These are phyloP conservation scores for Cyphomyrus plagiostoma DNA, from an alignment of 2,113 vertebrate genomes.

Conservation along the genomic window DNA sequence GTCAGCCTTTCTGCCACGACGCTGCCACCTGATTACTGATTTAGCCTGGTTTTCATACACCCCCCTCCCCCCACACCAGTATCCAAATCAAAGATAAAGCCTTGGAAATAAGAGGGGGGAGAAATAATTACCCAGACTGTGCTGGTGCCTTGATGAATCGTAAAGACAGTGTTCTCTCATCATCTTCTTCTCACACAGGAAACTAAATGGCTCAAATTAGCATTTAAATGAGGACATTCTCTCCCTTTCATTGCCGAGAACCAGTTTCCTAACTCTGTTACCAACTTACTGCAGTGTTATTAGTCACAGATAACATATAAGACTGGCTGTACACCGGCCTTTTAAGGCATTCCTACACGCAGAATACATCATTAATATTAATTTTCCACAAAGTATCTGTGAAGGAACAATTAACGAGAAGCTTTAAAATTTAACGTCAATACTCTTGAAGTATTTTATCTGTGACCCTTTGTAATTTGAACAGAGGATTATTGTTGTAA, in stretches of 20 bases:
- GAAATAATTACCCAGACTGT: neutral
- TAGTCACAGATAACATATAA: no score
- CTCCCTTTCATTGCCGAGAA: neutral
- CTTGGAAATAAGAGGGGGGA: neutral
- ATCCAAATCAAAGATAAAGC: neutral
- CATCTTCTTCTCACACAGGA: neutral
- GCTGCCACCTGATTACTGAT: neutral
- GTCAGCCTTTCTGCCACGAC: neutral
- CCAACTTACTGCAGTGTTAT: neutral
- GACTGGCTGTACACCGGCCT: neutral
- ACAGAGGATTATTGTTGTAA: neutral
- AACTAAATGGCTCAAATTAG: neutral
- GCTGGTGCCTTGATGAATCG: neutral
- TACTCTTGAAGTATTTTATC: neutral
- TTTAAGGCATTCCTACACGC: neutral
- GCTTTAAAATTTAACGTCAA: neutral
- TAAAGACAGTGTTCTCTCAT: neutral
- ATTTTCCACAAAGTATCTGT: neutral
- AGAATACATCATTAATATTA: neutral
- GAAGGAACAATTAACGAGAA: neutral
- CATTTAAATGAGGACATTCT: neutral
- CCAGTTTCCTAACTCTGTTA: neutral
- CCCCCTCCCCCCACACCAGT: neutral
- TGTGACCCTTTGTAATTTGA: neutral
- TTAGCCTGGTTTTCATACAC: neutral